Evolutionary conservation across 2,113 vertebrate genomes (phyloP).

Genomic region (Gnathochromis pfefferi): DNA sequence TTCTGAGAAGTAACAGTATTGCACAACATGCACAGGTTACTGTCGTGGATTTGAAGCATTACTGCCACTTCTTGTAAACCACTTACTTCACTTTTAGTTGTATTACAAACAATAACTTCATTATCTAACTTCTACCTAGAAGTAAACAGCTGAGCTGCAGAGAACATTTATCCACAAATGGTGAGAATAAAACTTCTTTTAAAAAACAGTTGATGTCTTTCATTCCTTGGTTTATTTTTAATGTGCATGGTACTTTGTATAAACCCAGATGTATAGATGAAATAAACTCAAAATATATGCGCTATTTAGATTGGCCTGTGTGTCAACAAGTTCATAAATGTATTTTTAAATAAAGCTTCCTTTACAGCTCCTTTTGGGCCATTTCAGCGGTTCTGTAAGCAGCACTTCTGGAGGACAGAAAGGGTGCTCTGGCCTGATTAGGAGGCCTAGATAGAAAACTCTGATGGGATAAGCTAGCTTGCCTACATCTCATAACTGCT

Average conservation of each 20-base stretch:
- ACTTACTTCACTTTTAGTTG: not conserved
- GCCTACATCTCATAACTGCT: slow-evolving; percentile 16
- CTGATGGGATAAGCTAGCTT: slow-evolving; percentile 31
- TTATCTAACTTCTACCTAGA: not conserved
- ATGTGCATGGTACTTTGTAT: not conserved
- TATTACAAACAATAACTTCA: not conserved
- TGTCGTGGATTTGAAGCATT: not conserved
- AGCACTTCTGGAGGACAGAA: slow-evolving; percentile 16
- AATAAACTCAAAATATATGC: not conserved
- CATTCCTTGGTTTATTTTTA: not conserved
- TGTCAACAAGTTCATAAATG: not conserved
- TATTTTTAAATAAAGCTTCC: not conserved
- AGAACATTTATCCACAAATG: not conserved
- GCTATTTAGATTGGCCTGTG: not conserved
- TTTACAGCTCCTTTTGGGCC: slow-evolving; percentile 11
- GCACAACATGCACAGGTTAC: not conserved
- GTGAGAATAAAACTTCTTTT: not conserved
- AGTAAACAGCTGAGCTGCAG: not conserved
- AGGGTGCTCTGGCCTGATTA: slow-evolving; percentile 67
- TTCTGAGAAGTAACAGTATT: not conserved
- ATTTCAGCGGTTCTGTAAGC: not conserved
- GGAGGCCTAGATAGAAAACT: slow-evolving; percentile 59
- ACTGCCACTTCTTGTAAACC: not conserved
- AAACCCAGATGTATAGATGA: not conserved
- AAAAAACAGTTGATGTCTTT: not conserved